These are phyloP conservation scores for Pristionchus mayeri DNA, from an alignment of 2,888 invertebrate species.

Conservation along the genomic window DNA sequence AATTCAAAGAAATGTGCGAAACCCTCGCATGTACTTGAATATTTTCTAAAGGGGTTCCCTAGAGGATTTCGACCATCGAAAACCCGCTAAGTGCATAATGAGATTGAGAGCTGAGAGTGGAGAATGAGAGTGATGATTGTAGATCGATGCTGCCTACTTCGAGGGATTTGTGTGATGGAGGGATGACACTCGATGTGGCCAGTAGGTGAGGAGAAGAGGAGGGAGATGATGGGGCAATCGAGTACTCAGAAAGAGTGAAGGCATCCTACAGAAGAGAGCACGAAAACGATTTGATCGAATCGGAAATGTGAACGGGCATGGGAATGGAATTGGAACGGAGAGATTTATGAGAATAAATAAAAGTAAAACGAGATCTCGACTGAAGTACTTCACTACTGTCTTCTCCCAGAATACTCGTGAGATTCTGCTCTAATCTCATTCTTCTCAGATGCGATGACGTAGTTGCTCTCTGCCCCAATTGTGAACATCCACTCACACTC, in stretches of 20 bases:
- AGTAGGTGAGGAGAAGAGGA: conserved; percentile 7
- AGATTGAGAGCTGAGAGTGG: not conserved
- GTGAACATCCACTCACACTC: conserved; percentile 55
- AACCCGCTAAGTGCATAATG: conserved; percentile 3
- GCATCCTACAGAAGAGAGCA: not conserved
- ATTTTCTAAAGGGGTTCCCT: not conserved
- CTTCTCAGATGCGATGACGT: conserved; percentile 56
- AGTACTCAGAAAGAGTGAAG: not conserved
- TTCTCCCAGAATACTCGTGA: no score
- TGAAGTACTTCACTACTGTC: no score
- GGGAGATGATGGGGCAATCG: not conserved
- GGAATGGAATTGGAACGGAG: not conserved
- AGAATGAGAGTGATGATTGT: not conserved
- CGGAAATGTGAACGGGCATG: not conserved
- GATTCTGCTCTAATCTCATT: no score
- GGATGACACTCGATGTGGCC: conserved; percentile 34
- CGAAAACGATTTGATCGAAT: not conserved
- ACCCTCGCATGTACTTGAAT: no score
- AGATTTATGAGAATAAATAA: not conserved
- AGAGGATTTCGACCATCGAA: not conserved
- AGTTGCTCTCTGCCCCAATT: conserved; percentile 62
- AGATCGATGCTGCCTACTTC: conserved; percentile 44
- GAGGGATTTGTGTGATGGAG: conserved; percentile 41
- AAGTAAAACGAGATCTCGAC: not conserved
- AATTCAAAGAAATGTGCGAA: no score